Evolutionary conservation across 2,888 invertebrate genomes (phyloP).

Genomic region (Myopa testacea): DNA sequence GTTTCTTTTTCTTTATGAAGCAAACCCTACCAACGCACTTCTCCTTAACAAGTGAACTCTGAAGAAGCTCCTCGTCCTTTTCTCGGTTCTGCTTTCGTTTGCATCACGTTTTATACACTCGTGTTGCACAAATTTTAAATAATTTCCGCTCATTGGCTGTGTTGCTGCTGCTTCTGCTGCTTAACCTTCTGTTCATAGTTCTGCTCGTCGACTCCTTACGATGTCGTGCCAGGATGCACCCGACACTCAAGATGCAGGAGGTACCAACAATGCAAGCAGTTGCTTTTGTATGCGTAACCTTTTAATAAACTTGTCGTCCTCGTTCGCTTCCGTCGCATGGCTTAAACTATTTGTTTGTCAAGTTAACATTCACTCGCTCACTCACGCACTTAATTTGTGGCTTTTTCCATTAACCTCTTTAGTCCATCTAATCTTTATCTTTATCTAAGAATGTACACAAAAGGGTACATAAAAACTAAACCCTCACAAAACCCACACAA

Average conservation of each 20-base stretch:
- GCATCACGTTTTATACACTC: neutral
- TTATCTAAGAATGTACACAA: neutral
- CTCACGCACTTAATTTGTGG: slow-evolving; percentile 1
- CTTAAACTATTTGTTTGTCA: neutral
- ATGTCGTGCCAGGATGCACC: neutral
- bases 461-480: neutral
- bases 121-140: neutral
- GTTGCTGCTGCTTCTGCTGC: neutral
- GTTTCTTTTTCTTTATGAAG: no score
- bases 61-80: neutral
- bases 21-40: no score
- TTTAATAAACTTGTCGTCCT: neutral
- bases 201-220: neutral
- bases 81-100: neutral
- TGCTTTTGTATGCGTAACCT: neutral
- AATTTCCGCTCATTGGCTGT: slow-evolving; percentile 1
- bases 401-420: slow-evolving; percentile 3
- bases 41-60: neutral
- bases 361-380: neutral
- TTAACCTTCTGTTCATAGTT: neutral
- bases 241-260: no score
- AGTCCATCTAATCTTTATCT: neutral
- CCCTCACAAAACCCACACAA: no score
- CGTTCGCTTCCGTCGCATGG: neutral
- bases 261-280: no score